A percentile compares a stretch with the other conserved stretches of the same genome.
Conservation (phyloP, 2,113 vertebrate genomes). For the Vulpes vulpes region DNA sequence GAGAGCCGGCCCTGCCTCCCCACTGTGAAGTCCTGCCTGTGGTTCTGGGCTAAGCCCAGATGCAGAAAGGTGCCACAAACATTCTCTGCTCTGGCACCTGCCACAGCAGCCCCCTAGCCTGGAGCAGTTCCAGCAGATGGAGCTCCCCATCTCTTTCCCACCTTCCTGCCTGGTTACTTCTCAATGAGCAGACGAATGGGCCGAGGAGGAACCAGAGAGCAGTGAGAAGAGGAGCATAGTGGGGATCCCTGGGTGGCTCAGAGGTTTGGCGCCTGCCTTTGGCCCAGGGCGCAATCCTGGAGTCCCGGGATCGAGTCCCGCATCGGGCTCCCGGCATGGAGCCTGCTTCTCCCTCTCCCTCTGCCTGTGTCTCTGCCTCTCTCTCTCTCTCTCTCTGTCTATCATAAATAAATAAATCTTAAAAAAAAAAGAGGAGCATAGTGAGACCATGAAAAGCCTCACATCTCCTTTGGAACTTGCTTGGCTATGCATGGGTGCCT, state of each 20-base stretch:
- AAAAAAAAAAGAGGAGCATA: background rate
- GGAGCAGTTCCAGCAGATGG: background rate
- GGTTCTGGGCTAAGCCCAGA: background rate
- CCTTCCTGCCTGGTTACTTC: background rate
- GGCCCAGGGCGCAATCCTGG: too few relatives aligned
- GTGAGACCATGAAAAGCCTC: background rate
- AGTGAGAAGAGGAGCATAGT: background rate
- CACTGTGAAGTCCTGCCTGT: background rate
- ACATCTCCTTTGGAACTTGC: background rate
- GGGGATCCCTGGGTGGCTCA: too few relatives aligned
- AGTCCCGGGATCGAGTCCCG: too few relatives aligned
- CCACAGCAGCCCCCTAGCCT: background rate
- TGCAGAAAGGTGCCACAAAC: background rate
- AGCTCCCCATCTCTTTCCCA: rapidly evolving
- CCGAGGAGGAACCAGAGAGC: background rate
- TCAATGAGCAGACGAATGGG: background rate
- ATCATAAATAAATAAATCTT: too few relatives aligned
- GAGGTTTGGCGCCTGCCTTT: too few relatives aligned
- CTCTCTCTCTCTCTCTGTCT: too few relatives aligned
- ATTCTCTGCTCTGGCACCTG: background rate
- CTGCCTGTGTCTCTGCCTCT: too few relatives aligned
- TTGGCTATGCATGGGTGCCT: background rate
- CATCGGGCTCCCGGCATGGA: too few relatives aligned
- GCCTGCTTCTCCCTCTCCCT: too few relatives aligned
- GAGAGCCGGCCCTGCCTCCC: background rate